Evolutionary conservation across 2,797 vertebrate species (phyloP).

Genomic region (Catharus ustulatus): DNA sequence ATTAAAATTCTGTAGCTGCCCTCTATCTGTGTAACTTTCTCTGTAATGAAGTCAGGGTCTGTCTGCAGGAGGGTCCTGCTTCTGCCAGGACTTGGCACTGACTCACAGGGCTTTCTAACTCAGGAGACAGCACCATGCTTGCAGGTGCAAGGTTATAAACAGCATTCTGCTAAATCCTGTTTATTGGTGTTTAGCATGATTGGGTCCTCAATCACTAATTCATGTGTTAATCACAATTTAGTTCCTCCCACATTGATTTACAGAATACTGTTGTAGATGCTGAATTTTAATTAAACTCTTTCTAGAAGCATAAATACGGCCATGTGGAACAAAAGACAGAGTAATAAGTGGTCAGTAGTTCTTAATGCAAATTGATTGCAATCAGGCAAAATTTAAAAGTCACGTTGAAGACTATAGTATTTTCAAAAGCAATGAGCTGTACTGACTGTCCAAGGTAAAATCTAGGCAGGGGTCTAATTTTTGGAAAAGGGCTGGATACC

Average conservation of each 20-base stretch:
- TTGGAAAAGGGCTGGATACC: conserved; percentile 42
- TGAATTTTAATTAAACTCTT: conserved; percentile 58
- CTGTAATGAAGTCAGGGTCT: conserved; percentile 11
- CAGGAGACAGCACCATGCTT: conserved; percentile 63
- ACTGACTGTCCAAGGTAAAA: background rate
- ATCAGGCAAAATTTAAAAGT: background rate
- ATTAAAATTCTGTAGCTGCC: conserved; percentile 31
- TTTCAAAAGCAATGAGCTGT: background rate
- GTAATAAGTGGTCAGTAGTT: background rate
- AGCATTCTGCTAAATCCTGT: conserved; percentile 61
- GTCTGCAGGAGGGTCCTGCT: conserved; percentile 18
- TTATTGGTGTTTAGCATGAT: conserved; percentile 35
- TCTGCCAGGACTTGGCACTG: background rate
- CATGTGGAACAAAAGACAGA: conserved; percentile 3
- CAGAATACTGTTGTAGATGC: conserved; percentile 57
- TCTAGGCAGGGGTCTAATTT: conserved; percentile 18
- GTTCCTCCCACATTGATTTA: conserved; percentile 56
- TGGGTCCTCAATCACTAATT: conserved; percentile 37
- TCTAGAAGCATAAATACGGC: background rate
- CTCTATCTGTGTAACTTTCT: background rate
- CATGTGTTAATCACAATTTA: conserved; percentile 53
- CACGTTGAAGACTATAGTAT: background rate
- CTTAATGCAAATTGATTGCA: background rate
- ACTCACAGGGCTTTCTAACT: conserved; percentile 58
- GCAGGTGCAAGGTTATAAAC: conserved; percentile 59